Conservation (phyloP, 2,888 invertebrate genomes). For the Lasius fuliginosus region DNA sequence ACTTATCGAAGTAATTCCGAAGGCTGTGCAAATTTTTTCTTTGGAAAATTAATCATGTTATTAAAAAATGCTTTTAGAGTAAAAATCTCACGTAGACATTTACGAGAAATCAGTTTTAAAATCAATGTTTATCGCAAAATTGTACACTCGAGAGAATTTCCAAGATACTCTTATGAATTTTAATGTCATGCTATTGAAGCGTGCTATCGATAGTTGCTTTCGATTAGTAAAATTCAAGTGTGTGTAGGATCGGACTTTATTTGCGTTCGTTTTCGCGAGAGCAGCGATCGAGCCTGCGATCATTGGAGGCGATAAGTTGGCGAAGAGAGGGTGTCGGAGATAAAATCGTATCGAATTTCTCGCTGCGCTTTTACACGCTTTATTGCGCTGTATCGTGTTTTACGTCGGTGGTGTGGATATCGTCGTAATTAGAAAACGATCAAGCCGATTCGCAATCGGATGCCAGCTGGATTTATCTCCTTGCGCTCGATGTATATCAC, state of each 20-base stretch:
- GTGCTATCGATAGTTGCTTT: neutral
- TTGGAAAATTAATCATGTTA: neutral
- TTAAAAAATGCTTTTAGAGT: neutral
- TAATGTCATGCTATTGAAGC: neutral
- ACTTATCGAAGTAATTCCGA: neutral
- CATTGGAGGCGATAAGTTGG: conserved; percentile 30
- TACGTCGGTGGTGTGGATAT: neutral
- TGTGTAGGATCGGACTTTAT: conserved; percentile 11
- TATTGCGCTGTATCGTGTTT: conserved; percentile 45
- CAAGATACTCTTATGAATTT: neutral
- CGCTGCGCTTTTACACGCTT: conserved; percentile 50
- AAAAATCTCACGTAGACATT: neutral
- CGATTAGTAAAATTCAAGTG: conserved; percentile 11
- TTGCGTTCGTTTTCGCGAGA: conserved; percentile 41
- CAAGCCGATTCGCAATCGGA: conserved; percentile 1
- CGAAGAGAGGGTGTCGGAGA: conserved; percentile 18
- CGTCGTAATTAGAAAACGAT: conserved; percentile 51
- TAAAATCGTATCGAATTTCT: conserved; percentile 52
- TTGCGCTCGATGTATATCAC: neutral
- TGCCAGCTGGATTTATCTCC: neutral
- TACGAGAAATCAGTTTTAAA: conserved; percentile 11
- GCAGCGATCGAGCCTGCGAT: conserved; percentile 26
- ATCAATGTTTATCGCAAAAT: neutral
- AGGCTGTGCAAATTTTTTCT: neutral
- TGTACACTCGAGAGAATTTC: conserved; percentile 5